These are phyloP conservation scores for Proteles cristata DNA, from an alignment of 2,113 vertebrate genomes.

Conservation along the genomic window DNA sequence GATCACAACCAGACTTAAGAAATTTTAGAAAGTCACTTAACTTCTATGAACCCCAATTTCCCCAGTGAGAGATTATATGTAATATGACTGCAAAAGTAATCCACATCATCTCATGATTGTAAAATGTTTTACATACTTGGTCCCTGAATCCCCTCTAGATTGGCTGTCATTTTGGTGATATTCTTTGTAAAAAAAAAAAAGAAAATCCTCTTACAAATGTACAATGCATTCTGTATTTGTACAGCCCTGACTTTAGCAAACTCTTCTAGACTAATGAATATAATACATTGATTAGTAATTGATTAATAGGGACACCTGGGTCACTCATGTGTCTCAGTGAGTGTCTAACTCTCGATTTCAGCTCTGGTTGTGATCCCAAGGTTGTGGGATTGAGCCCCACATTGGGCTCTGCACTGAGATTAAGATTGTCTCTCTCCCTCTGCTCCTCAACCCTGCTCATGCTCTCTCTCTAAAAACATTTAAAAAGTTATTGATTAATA, in stretches of 20 bases:
- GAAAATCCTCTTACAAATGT: background rate
- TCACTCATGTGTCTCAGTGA: too few species aligned
- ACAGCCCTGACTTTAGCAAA: background rate
- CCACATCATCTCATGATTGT: background rate
- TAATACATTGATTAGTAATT: background rate
- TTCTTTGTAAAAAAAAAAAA: background rate
- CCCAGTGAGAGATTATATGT: background rate
- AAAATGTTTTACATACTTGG: background rate
- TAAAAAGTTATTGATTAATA: background rate
- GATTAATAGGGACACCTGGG: background rate
- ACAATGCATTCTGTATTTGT: background rate
- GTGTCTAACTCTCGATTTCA: too few species aligned
- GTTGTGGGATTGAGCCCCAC: too few species aligned
- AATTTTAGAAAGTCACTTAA: background rate
- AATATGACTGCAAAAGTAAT: background rate
- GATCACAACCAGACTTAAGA: background rate
- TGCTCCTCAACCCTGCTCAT: too few species aligned
- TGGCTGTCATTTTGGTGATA: background rate
- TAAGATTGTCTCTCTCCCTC: too few species aligned
- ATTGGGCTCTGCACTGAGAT: too few species aligned
- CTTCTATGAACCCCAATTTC: background rate
- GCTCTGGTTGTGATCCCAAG: too few species aligned
- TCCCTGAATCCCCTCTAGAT: background rate
- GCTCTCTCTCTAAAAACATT: too few species aligned
- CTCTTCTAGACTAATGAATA: background rate